phyloP scores from a whole-genome alignment of 2,797 vertebrate species.

The Apogon hyalosoma region DNA sequence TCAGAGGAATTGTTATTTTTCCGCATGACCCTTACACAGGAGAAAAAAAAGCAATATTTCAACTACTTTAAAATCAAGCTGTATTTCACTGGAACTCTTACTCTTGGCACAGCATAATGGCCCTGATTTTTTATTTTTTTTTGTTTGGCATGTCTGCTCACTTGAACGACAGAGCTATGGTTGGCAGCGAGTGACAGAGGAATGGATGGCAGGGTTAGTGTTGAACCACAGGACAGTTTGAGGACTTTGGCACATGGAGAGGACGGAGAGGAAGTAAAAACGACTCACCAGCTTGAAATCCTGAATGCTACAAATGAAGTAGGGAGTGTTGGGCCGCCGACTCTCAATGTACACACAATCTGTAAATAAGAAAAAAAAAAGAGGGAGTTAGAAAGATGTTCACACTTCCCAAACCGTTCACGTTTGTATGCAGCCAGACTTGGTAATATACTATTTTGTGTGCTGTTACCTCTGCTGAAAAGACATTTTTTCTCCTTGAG shows the following conservation, averaged over 20 bases:
- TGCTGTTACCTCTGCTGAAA: slow-evolving; percentile 76
- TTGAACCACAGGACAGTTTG: slow-evolving; percentile 18
- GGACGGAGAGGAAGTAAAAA: slow-evolving; percentile 34
- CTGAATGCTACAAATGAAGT: slow-evolving; percentile 99
- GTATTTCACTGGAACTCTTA: slow-evolving; percentile 16
- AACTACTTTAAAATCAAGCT: slow-evolving; percentile 30
- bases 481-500: slow-evolving; percentile 78
- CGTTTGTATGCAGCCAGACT: slow-evolving; percentile 62
- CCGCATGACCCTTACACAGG: slow-evolving; percentile 16
- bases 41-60: slow-evolving; percentile 4
- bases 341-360: slow-evolving; percentile 99
- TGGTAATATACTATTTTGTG: slow-evolving; percentile 66
- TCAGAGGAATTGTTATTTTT: slow-evolving; percentile 30
- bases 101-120: slow-evolving; percentile 25
- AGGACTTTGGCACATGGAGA: slow-evolving; percentile 28
- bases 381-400: slow-evolving; percentile 51
- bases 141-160: slow-evolving; percentile 31
- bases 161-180: slow-evolving; percentile 37
- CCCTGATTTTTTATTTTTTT: slow-evolving; percentile 25
- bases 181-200: slow-evolving; percentile 26
- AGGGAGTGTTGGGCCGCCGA: slow-evolving; percentile 96
- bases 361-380: slow-evolving; percentile 75
- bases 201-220: slow-evolving; percentile 11
- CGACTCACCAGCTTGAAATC: slow-evolving; percentile 99
- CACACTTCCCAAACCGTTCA: slow-evolving; percentile 60